Evolutionary conservation across 2,888 invertebrate species (phyloP), one percentile per base, ranked within the genome.

Genomic region (Zhuqinia jingwanae): DNA sequence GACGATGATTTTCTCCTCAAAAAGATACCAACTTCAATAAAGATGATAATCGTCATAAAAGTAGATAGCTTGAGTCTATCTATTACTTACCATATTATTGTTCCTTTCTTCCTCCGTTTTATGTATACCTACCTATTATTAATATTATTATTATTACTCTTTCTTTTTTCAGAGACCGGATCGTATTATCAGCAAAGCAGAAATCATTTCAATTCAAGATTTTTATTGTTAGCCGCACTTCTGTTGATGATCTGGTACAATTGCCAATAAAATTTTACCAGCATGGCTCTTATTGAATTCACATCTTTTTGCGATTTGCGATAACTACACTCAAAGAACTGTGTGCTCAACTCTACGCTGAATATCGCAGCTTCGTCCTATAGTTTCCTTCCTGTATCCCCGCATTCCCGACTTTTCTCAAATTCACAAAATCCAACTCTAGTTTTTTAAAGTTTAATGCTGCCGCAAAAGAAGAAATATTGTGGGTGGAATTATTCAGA

Each of bases 131-230:
- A n/a, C n/a, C n/a, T n/a, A n/a, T n/a, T n/a, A n/a, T n/a, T n/a
- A n/a, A n/a, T n/a, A n/a, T n/a, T n/a, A n/a, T n/a, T n/a, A n/a
- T n/a, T n/a, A n/a, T n/a, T n/a, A n/a, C n/a, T n/a, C n/a, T n/a
- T n/a, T n/a, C n/a, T n/a, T n/a, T n/a, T n/a, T n/a, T n/a, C n/a
- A n/a, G n/a, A n/a, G n/a, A n/a, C n/a, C n/a, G n/a, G n/a, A n/a
- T n/a, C n/a, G n/a, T n/a, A n/a, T n/a, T n/a, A 8, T 22, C n/a
- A 25, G 13, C 68, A 20, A 68, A 3, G 42, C 42, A 68, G 47
- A 45, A 25, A 70, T 73, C 25, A 60, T 81, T 81, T 58, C 81
- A 81, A 81, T 81, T 73, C 45, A n/a, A n/a, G 73, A 81, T 73
- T 70, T 73, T n/a, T n/a, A n/a, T n/a, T n/a, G n/a, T 73, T 70